Evolutionary conservation across 2,113 vertebrate species (phyloP), one percentile per base, ranked within the genome.

Genomic region (Heterotis niloticus): DNA sequence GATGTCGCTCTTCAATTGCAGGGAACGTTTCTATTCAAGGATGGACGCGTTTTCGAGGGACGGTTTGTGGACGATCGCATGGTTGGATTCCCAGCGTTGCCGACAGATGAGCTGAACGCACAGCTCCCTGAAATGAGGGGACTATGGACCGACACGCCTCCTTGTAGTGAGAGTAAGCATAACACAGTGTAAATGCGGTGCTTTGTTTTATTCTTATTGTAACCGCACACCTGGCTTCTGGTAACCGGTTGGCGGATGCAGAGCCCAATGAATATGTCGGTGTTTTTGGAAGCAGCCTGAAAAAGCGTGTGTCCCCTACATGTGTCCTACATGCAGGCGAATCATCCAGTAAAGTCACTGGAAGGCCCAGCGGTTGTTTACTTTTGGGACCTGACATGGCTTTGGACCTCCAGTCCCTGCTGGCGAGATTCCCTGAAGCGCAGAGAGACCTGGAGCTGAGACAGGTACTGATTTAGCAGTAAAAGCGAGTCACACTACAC

Each of bases 21-120:
- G 97, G 96, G 94, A 10, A 92, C 74, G 67, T 88, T 96, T 73
- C 81, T 89, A 0, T 93, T 91, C 73, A 92, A 88, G 79, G 94
- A 94, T 0, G 95, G 95, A 0, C 71, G 9, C 0, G 26, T 86
- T 56, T 94, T 93, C n/a, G 87, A 93, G 66, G 93, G 91, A 44
- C 82, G 84, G 5, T 96, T 97, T 82, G 26, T 80, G 75, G 82
- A 92, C 7, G 94, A 98, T 81, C 79, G 67, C 80, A 88, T 91
- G 44, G 83, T 79, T 0, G 82, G 88, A 70, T 78, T 72, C 62
- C 82, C 87, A 5, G 0, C 75, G 24, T 81, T 28, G 64, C 79
- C 29, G 18, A 17, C 1, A 0, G 81, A 88, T 12, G 64, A 74
- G n/a, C n/a, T n/a, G n/a, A n/a, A n/a, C 60, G 17, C 16, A 14